Conservation (phyloP, 2,888 invertebrate species). For the Palloptera scutellata region DNA sequence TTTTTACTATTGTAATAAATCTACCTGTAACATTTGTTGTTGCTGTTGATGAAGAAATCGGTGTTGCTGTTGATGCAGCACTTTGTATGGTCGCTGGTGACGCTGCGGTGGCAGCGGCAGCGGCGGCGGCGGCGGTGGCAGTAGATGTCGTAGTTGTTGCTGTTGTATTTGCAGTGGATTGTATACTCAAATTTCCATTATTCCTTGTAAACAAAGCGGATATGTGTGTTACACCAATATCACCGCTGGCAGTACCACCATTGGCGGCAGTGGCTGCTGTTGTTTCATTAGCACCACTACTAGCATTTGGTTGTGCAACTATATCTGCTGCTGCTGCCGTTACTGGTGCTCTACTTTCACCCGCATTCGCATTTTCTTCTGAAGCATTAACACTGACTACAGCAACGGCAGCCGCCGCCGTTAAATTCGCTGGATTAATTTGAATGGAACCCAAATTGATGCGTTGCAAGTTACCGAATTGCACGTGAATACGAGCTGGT, state of each 20-base stretch:
- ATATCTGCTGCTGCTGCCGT: conserved; percentile 15
- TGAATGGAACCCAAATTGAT: conserved; percentile 61
- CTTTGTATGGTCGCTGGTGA: not conserved
- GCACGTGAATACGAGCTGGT: conserved; percentile 48
- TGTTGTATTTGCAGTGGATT: conserved; percentile 2
- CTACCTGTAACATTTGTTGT: conserved; percentile 30
- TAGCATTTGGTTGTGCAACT: not conserved
- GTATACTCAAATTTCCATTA: conserved; percentile 17
- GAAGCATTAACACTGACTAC: conserved; percentile 2
- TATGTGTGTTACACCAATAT: conserved; percentile 20
- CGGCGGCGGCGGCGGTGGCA: conserved; percentile 14
- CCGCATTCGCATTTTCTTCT: not conserved
- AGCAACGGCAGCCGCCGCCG: conserved; percentile 32
- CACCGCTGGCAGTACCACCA: conserved; percentile 17
- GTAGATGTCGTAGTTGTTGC: conserved; percentile 23
- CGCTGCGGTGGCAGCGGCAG: conserved; percentile 15
- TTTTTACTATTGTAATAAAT: conserved; percentile 7
- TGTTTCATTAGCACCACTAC: conserved; percentile 31
- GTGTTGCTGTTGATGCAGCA: conserved; percentile 21
- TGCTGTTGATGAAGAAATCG: conserved; percentile 28
- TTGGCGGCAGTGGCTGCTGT: conserved; percentile 30
- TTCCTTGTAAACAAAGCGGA: conserved; percentile 12
- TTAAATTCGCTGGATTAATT: conserved; percentile 51
- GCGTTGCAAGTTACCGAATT: conserved; percentile 60
- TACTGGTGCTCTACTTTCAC: conserved; percentile 16